These are phyloP conservation scores for Arrhopalites spinosus DNA, from an alignment of 2,888 invertebrate species.

Conservation along the genomic window DNA sequence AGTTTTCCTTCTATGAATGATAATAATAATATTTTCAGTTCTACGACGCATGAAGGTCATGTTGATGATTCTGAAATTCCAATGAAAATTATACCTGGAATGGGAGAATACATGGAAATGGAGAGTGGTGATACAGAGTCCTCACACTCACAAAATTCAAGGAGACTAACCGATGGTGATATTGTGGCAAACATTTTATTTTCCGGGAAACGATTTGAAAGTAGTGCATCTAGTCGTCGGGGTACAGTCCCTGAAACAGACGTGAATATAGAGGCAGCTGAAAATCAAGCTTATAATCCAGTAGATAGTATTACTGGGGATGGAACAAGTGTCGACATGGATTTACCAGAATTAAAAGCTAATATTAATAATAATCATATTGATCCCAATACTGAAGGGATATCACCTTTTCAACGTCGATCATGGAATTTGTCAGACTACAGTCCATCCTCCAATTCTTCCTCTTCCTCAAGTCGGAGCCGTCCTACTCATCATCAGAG, in stretches of 20 bases:
- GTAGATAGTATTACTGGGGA: not conserved
- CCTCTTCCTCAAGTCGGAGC: conserved; percentile 40
- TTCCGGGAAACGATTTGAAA: not conserved
- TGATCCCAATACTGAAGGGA: not conserved
- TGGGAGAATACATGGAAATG: too few relatives aligned
- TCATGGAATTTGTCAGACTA: conserved; percentile 53
- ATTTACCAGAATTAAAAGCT: too few relatives aligned
- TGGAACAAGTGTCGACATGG: not conserved
- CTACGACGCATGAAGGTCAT: too few relatives aligned
- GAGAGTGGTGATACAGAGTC: too few relatives aligned
- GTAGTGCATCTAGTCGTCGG: not conserved
- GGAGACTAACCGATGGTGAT: conserved; percentile 20
- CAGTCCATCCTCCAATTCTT: conserved; percentile 48
- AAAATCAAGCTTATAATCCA: not conserved
- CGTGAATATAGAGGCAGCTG: conserved; percentile 18
- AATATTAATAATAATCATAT: not conserved
- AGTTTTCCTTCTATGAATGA: not conserved
- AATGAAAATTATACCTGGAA: too few relatives aligned
- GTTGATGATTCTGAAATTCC: too few relatives aligned
- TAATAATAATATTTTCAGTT: not conserved
- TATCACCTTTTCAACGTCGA: conserved; percentile 36
- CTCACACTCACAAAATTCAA: too few relatives aligned
- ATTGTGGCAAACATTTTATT: conserved; percentile 11
- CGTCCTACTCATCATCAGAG: conserved; percentile 15
- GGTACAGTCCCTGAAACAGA: not conserved